Evolutionary conservation across 1,140 invertebrate species (phyloP).

Genomic region (Bombus pyrosoma): DNA sequence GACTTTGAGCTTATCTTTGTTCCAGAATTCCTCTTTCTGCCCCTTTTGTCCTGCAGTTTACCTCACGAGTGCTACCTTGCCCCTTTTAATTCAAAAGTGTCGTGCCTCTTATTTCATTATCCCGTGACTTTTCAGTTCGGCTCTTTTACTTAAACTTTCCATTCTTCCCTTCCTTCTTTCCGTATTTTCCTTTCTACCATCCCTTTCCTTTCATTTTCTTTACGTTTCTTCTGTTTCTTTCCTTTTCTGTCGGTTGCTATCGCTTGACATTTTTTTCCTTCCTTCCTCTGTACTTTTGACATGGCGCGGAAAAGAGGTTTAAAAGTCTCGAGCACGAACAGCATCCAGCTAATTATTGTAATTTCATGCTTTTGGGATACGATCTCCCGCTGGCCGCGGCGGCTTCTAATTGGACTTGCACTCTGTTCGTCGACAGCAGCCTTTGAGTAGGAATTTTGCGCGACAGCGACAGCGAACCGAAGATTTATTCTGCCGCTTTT

Average conservation of each 20-base stretch:
- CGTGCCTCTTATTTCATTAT: conserved; percentile 40
- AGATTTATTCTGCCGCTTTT: conserved; percentile 18
- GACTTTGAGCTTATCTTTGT: conserved; percentile 38
- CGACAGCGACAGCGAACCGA: background rate
- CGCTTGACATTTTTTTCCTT: background rate
- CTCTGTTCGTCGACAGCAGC: background rate
- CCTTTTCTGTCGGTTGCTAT: no score
- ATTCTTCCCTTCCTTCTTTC: background rate
- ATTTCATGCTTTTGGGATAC: conserved; percentile 35
- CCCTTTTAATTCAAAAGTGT: conserved; percentile 32
- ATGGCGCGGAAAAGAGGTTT: conserved; percentile 22
- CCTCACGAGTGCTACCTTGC: background rate
- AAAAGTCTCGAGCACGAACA: background rate
- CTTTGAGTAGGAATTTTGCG: background rate
- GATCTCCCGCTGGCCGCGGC: background rate
- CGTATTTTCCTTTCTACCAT: background rate
- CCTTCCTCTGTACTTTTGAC: background rate
- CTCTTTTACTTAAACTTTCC: conserved; percentile 4
- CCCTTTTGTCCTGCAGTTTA: background rate
- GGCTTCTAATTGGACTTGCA: conserved; percentile 21
- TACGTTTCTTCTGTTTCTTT: background rate
- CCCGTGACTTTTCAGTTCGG: conserved; percentile 18
- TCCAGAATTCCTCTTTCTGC: background rate
- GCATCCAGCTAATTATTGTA: conserved; percentile 40
- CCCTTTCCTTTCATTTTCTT: no score